Evolutionary conservation across 2,888 invertebrate species (phyloP), one percentile per base, ranked within the genome.

Genomic region (Dryomyza anilis): DNA sequence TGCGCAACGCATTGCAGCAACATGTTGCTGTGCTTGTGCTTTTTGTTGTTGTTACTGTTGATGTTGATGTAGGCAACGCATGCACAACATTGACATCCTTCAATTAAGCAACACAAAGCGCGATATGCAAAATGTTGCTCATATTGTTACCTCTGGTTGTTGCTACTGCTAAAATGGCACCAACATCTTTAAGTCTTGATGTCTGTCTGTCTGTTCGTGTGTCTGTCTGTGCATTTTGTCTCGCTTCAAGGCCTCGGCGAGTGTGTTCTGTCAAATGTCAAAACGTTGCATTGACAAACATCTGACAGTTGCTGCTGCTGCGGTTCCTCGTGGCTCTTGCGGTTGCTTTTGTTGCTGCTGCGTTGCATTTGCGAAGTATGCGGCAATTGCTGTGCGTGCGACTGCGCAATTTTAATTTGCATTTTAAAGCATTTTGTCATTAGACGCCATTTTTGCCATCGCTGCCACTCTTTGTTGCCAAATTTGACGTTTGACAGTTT

Each of bases 351-450:
- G 55, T 45, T 33, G 39, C 53, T 59, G 53, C 33, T 12, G 62
- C n/a, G 19, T 57, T 64, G 64, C 33, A 30, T 63, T 50, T 56
- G 19, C 48, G 56, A 33, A 45, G 62, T 39, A 59, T 29, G 12
- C 25, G 23, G 29, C 39, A 19, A 33, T 29, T 58, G 43, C 21
- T 36, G 36, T 65, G 68, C 66, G 68, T 68, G 66, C 52, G 30
- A 57, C 65, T 68, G 69, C 68, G 66, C 71, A 70, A 21, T n/a
- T n/a, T n/a, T 16, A 43, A 60, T 71, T 71, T 73, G 70, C 72
- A 72, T 72, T 70, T 71, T 69, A 69, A 71, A 71, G 70, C 70
- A 66, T 74, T 73, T 74, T 73, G 73, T 72, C 73, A 74, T 73
- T 73, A 71, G 72, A 68, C 30, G 52, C 53, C 52, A 53, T 61